A percentile compares a stretch with the other conserved stretches of the same genome.
Conservation (phyloP, 2,888 invertebrate genomes). For the Yponomeuta malinellus region DNA sequence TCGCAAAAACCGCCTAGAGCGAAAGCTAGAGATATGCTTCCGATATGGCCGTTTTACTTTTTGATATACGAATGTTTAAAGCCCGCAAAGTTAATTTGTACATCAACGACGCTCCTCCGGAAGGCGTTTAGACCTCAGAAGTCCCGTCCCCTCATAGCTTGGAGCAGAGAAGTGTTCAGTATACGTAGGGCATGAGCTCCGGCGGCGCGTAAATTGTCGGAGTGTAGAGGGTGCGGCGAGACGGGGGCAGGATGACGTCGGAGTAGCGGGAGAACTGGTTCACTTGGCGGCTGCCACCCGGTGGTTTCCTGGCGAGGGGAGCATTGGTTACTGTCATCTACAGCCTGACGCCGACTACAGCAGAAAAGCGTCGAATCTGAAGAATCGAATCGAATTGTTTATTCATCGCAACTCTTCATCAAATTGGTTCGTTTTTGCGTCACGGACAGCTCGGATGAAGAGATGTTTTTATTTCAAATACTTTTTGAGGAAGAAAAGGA, state of each 20-base stretch:
- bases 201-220: constrained; percentile 52
- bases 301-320: constrained; percentile 52
- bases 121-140: background rate
- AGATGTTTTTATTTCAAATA: too few species aligned
- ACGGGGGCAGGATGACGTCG: constrained; percentile 60
- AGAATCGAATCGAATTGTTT: too few species aligned
- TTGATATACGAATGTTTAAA: constrained; percentile 41
- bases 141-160: background rate
- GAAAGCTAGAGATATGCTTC: constrained; percentile 64
- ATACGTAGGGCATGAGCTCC: constrained; percentile 53
- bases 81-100: constrained; percentile 50
- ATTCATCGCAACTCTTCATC: too few species aligned
- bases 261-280: constrained; percentile 70
- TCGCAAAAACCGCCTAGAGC: constrained; percentile 44
- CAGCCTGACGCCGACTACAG: too few species aligned
- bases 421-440: too few species aligned
- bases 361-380: too few species aligned
- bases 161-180: constrained; percentile 40
- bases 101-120: constrained; percentile 31
- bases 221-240: constrained; percentile 54
- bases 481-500: too few species aligned
- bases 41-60: constrained; percentile 55
- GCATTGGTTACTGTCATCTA: background rate
- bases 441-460: too few species aligned
- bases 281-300: constrained; percentile 59